Evolutionary conservation across 2,113 vertebrate genomes (phyloP).

Genomic region (Columba livia): DNA sequence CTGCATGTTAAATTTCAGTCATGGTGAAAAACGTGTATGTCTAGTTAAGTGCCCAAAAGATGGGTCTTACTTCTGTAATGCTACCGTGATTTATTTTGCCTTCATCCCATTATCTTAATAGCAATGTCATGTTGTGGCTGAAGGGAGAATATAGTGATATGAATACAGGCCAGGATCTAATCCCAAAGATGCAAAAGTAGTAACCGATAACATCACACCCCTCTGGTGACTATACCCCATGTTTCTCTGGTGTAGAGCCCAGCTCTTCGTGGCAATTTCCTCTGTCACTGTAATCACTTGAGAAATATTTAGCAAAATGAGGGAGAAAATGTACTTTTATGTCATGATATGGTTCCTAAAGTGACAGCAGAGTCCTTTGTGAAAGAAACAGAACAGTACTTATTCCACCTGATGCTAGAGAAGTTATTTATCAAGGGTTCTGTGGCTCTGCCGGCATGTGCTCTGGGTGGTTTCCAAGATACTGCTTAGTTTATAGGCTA

Average conservation of each 20-base stretch:
- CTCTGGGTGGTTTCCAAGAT: background rate
- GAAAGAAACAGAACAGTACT: background rate
- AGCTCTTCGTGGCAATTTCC: background rate
- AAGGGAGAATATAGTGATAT: background rate
- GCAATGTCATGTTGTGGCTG: background rate
- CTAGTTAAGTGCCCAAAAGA: background rate
- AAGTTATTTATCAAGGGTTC: background rate
- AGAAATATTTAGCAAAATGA: background rate
- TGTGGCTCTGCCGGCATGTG: accelerated
- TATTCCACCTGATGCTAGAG: background rate
- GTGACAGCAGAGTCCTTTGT: background rate
- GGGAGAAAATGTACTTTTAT: background rate
- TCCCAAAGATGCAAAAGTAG: background rate
- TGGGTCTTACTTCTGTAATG: background rate
- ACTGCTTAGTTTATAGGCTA: background rate
- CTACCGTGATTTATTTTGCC: background rate
- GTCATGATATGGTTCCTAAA: background rate
- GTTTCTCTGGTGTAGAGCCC: background rate
- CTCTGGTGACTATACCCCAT: background rate
- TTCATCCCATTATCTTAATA: background rate
- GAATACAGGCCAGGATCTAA: background rate
- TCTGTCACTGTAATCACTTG: background rate
- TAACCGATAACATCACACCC: background rate
- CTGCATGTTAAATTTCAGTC: background rate
- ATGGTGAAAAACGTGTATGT: background rate